Percentiles rank a stretch among this genome's conserved stretches.
Conservation (phyloP, 2,888 invertebrate genomes). For the Aplocera efformata region DNA sequence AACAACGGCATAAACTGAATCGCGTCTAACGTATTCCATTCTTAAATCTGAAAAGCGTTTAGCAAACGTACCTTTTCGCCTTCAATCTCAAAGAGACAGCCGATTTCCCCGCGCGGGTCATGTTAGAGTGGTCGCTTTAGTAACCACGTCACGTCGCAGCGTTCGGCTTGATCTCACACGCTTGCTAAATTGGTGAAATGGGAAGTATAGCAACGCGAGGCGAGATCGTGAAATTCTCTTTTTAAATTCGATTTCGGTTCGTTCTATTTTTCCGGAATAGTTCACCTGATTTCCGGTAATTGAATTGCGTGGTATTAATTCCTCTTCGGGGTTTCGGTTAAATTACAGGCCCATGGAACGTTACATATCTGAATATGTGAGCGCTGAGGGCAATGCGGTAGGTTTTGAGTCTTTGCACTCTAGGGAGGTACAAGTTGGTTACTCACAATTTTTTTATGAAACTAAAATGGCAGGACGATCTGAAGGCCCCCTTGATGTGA, state of each 20-base stretch:
- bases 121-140: constrained; percentile 9
- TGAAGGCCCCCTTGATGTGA: no score
- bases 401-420: no score
- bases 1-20: no score
- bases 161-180: constrained; percentile 29
- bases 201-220: constrained; percentile 21
- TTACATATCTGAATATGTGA: no score
- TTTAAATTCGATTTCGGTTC: constrained; percentile 8
- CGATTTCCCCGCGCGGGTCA: constrained; percentile 12
- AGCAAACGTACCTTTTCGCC: constrained; percentile 13
- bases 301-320: no score
- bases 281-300: neutral
- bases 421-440: no score
- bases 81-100: constrained; percentile 19
- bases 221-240: constrained; percentile 8
- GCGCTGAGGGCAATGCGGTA: no score
- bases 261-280: constrained; percentile 1
- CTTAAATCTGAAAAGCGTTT: constrained; percentile 16
- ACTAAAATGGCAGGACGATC: no score
- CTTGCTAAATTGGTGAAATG: constrained; percentile 30
- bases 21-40: constrained; percentile 5
- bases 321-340: no score
- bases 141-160: constrained; percentile 27
- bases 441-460: no score
- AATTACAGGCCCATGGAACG: no score